Percentiles rank a stretch among this genome's conserved stretches.
Conservation (phyloP, 2,888 invertebrate genomes). For the Ellobium chinense region DNA sequence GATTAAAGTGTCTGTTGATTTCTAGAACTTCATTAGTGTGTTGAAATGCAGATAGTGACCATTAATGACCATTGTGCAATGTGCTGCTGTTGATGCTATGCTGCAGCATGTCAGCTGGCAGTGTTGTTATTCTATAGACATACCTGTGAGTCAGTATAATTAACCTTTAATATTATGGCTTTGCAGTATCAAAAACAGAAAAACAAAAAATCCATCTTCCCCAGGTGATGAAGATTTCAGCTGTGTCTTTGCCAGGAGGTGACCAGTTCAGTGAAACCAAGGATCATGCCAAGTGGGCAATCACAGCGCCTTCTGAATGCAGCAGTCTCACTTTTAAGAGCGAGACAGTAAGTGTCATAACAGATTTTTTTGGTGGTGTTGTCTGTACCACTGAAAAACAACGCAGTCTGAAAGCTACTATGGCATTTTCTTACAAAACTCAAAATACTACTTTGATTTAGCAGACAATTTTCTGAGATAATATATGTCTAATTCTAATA, state of each 20-base stretch:
- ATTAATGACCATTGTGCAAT: background rate
- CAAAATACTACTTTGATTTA: too few species aligned
- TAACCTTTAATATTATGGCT: background rate
- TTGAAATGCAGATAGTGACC: background rate
- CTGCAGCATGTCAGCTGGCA: background rate
- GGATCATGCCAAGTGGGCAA: slow-evolving; percentile 80
- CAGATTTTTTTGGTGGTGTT: background rate
- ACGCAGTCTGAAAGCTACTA: background rate
- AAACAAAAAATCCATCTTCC: background rate
- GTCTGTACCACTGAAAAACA: background rate
- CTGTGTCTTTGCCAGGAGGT: slow-evolving; percentile 51
- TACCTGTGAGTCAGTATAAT: background rate
- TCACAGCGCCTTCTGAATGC: slow-evolving; percentile 51
- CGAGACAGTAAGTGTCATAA: background rate
- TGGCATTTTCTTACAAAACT: too few species aligned
- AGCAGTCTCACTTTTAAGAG: background rate
- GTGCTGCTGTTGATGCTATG: background rate
- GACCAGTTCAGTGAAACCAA: slow-evolving; percentile 63
- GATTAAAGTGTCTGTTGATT: background rate
- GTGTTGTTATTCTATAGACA: background rate
- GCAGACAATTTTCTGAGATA: too few species aligned
- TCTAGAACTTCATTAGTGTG: background rate
- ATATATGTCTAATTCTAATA: too few species aligned
- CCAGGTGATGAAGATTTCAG: slow-evolving; percentile 64
- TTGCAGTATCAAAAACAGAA: background rate